These are phyloP conservation scores for Allolobophora icterica DNA, from an alignment of 2,888 invertebrate genomes.

Conservation along the genomic window DNA sequence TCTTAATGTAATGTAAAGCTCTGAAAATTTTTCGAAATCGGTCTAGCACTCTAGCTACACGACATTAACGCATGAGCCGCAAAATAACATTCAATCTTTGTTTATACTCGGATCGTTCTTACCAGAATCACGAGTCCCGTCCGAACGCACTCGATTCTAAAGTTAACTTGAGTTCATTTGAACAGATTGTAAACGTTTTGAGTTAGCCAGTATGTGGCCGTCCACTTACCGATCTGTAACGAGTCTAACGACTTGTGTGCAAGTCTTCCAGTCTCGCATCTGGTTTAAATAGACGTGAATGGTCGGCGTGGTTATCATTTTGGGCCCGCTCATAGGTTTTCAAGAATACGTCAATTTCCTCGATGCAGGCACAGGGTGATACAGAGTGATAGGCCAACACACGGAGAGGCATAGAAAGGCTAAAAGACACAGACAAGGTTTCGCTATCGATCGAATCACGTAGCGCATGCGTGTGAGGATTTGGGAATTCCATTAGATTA, in stretches of 20 bases:
- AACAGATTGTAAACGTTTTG: background rate
- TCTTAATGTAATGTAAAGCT: too few relatives aligned
- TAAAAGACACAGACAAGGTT: too few relatives aligned
- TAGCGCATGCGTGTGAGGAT: background rate
- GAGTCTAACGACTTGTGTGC: too few relatives aligned
- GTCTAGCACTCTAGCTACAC: too few relatives aligned
- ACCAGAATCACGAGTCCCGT: background rate
- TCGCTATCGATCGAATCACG: too few relatives aligned
- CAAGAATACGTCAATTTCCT: background rate
- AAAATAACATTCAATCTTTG: too few relatives aligned
- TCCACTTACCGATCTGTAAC: background rate
- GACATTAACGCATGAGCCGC: too few relatives aligned
- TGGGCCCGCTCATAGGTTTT: background rate
- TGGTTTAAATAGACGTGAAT: background rate
- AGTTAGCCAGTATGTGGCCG: background rate
- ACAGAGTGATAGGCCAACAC: background rate
- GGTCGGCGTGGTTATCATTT: background rate
- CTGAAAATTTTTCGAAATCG: too few relatives aligned
- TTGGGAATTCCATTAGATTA: background rate
- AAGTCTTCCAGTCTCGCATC: background rate
- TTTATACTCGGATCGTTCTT: background rate
- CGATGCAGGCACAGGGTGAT: background rate
- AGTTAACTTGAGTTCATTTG: background rate
- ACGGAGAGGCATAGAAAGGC: too few relatives aligned
- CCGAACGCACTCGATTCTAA: background rate